These are phyloP conservation scores for Tinea trinotella DNA, from an alignment of 2,888 invertebrate genomes.

Conservation along the genomic window DNA sequence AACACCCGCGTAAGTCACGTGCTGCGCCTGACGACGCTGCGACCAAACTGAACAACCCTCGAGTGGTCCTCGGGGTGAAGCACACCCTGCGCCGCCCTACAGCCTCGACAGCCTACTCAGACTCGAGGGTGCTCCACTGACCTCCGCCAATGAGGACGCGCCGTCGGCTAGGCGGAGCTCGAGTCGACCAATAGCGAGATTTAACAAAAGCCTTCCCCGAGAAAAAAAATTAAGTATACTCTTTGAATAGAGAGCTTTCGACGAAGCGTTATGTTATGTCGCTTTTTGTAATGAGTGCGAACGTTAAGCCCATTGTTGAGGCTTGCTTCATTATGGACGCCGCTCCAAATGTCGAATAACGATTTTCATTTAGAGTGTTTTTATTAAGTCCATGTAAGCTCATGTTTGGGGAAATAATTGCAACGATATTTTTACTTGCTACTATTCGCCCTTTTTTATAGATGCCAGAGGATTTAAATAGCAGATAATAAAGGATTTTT, in stretches of 20 bases:
- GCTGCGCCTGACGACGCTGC: constrained; percentile 65
- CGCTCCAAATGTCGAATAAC: constrained; percentile 66
- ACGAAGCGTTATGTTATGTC: constrained; percentile 69
- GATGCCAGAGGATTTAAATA: not conserved
- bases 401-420: constrained; percentile 25
- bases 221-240: constrained; percentile 68
- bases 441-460: not conserved
- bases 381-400: constrained; percentile 66
- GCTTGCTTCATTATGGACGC: constrained; percentile 66
- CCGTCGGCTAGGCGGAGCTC: constrained; percentile 53
- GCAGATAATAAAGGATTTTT: not conserved
- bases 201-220: constrained; percentile 51
- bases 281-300: constrained; percentile 71
- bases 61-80: constrained; percentile 71
- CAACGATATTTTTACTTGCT: constrained; percentile 20
- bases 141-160: constrained; percentile 48
- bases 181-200: constrained; percentile 43
- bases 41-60: constrained; percentile 69
- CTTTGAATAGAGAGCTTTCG: constrained; percentile 69
- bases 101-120: constrained; percentile 70
- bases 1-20: constrained; percentile 55
- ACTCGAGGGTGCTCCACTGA: constrained; percentile 64
- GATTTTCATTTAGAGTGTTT: constrained; percentile 70
- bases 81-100: constrained; percentile 67
- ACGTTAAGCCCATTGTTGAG: constrained; percentile 71